Percentiles rank a stretch among this genome's conserved stretches.
Evolutionary conservation across 2,888 invertebrate genomes (phyloP).

Genomic region (Lepas anatifera): DNA sequence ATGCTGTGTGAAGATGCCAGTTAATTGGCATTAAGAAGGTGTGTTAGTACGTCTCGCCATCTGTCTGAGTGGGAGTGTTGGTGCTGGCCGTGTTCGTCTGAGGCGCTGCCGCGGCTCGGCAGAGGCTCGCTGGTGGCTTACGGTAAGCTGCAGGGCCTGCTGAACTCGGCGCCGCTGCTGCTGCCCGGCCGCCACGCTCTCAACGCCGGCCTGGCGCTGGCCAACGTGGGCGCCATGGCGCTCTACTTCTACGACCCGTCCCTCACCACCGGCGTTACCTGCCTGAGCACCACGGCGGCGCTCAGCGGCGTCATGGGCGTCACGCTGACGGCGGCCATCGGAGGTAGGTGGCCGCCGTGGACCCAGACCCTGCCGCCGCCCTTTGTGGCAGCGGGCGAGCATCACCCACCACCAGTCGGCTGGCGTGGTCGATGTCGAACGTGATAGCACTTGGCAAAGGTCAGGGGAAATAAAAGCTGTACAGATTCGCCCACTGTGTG

Average conservation of each 20-base stretch:
- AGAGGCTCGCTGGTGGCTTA: conserved; percentile 80
- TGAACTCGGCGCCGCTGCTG: conserved; percentile 65
- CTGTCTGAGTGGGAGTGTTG: too few species aligned
- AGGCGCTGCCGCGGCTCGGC: conserved; percentile 25
- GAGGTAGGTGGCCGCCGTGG: conserved; percentile 50
- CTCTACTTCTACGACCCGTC: conserved; percentile 51
- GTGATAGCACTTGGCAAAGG: too few species aligned
- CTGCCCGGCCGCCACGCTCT: conserved; percentile 69
- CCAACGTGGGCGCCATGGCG: conserved; percentile 60
- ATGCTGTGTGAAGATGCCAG: too few species aligned
- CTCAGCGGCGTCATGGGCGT: conserved; percentile 71
- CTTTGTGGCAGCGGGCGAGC: too few species aligned
- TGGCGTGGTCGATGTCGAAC: too few species aligned
- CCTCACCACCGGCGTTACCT: conserved; percentile 53
- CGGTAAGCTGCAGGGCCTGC: conserved; percentile 71
- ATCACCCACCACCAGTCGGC: too few species aligned
- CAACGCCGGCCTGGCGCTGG: conserved; percentile 53
- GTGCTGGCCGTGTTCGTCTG: too few species aligned
- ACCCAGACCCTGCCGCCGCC: too few species aligned
- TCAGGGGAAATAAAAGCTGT: too few species aligned
- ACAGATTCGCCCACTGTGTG: too few species aligned
- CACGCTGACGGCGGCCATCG: conserved; percentile 76
- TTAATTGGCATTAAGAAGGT: too few species aligned
- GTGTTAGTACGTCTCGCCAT: too few species aligned
- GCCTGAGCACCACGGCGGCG: conserved; percentile 60